Conservation (phyloP, 2,888 invertebrate genomes). For the Cataglyphis albicans region DNA sequence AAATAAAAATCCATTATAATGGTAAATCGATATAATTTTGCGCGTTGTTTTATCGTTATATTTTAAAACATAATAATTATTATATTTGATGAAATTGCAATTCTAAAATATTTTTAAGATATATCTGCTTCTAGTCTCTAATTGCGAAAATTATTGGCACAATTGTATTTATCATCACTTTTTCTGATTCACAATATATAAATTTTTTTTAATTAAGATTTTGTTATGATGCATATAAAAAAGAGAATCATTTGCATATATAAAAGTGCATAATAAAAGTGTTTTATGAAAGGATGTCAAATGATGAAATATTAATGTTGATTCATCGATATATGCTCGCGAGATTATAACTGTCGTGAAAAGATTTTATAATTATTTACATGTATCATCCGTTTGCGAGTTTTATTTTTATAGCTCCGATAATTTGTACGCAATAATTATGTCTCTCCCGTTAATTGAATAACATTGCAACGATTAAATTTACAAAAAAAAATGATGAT, state of each 20-base stretch:
- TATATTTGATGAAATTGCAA: not conserved
- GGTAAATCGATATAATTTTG: not conserved
- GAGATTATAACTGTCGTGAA: not conserved
- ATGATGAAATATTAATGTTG: constrained; percentile 27
- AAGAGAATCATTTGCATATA: not conserved
- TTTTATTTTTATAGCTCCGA: not conserved
- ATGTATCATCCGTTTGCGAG: not conserved
- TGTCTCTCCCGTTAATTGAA: not conserved
- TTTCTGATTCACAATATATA: not conserved
- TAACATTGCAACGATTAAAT: not conserved
- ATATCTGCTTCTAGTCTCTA: not conserved
- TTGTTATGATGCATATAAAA: not conserved
- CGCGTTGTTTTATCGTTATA: not conserved
- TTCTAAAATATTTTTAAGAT: not conserved
- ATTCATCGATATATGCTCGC: not conserved
- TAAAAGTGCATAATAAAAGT: not conserved
- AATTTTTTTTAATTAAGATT: not conserved
- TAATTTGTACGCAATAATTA: not conserved
- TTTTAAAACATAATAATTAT: not conserved
- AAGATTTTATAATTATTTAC: constrained; percentile 13
- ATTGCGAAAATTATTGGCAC: not conserved
- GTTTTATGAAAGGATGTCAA: constrained; percentile 11
- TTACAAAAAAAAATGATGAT: not conserved
- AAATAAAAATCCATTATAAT: not conserved
- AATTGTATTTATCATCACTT: not conserved